These are phyloP conservation scores for Heliconius hermathena DNA, from an alignment of 1,140 invertebrate genomes.

Conservation along the genomic window DNA sequence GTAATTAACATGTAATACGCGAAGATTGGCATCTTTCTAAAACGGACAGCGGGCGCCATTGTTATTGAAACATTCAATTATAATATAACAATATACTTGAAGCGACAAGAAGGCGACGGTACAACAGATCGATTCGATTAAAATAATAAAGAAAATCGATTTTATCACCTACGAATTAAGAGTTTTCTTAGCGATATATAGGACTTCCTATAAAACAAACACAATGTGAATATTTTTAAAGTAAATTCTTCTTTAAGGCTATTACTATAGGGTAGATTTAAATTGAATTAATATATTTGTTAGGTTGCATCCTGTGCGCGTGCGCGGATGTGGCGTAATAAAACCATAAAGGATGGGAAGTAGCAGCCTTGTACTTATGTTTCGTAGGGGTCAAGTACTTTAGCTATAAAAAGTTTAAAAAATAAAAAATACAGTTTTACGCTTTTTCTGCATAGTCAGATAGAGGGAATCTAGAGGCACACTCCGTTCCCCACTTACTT, in stretches of 20 bases:
- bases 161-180: constrained; percentile 27
- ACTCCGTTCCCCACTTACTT: too few species aligned
- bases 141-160: constrained; percentile 11
- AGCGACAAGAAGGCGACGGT: constrained; percentile 25
- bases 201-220: background rate
- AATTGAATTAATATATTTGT: constrained; percentile 12
- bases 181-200: constrained; percentile 1
- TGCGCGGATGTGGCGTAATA: constrained; percentile 69
- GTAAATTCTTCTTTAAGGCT: background rate
- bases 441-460: too few species aligned
- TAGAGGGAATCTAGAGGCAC: too few species aligned
- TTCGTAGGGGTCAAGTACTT: constrained; percentile 18
- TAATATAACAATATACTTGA: constrained; percentile 35
- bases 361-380: constrained; percentile 43
- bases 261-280: background rate
- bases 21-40: constrained; percentile 5
- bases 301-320: constrained; percentile 60
- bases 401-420: background rate
- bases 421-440: background rate
- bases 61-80: constrained; percentile 38
- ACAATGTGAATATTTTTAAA: background rate
- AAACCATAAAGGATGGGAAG: constrained; percentile 58
- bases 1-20: background rate
- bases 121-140: background rate
- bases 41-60: constrained; percentile 35